Evolutionary conservation across 2,888 invertebrate genomes (phyloP).

Genomic region (Cerastis leucographa): DNA sequence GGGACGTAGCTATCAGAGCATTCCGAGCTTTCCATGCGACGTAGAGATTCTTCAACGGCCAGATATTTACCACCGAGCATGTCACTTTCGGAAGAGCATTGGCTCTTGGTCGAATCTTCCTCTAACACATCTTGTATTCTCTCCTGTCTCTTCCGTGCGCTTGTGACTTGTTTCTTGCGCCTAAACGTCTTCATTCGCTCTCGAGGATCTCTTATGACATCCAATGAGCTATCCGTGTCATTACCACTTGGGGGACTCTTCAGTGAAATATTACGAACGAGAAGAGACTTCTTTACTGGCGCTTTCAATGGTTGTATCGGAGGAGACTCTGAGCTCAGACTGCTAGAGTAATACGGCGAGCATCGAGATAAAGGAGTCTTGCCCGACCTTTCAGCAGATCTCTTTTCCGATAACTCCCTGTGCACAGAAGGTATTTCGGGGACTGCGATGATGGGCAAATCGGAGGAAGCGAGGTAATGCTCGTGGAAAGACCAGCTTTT

Average conservation of each 20-base stretch:
- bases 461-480: constrained; percentile 90
- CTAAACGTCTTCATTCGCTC: constrained; percentile 93
- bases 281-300: constrained; percentile 91
- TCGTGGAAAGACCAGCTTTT: constrained; percentile 92
- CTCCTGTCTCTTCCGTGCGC: constrained; percentile 90
- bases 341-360: constrained; percentile 94
- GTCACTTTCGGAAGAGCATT: constrained; percentile 89
- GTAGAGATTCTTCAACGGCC: constrained; percentile 84
- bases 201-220: constrained; percentile 92
- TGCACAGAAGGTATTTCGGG: constrained; percentile 88
- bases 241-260: constrained; percentile 94
- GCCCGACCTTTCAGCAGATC: constrained; percentile 84
- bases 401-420: constrained; percentile 87
- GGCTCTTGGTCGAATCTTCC: constrained; percentile 89
- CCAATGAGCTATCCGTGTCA: constrained; percentile 93
- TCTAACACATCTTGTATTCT: constrained; percentile 90
- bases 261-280: constrained; percentile 91
- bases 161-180: constrained; percentile 92
- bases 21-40: constrained; percentile 92
- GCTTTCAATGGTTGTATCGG: constrained; percentile 92
- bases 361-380: constrained; percentile 92
- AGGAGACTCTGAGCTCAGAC: constrained; percentile 93
- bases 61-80: constrained; percentile 83
- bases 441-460: constrained; percentile 89
- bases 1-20: constrained; percentile 93